Percentiles rank a stretch among this genome's conserved stretches.
Evolutionary conservation across 1,140 invertebrate species (phyloP).

Genomic region (Drosophila serrata): DNA sequence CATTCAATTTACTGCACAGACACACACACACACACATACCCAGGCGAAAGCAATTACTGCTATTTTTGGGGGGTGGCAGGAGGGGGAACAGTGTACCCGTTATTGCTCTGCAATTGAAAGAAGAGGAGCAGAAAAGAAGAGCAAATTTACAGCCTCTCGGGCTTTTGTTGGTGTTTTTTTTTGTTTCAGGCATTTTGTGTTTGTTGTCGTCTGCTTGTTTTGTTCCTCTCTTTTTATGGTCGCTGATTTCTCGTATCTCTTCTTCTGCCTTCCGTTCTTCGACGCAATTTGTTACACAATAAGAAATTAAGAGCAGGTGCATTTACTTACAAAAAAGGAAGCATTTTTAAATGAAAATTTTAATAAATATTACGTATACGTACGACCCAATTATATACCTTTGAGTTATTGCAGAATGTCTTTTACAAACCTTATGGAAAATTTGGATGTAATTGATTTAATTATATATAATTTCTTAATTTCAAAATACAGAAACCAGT

Average conservation of each 20-base stretch:
- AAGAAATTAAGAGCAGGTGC: constrained; percentile 48
- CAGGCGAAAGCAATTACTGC: constrained; percentile 72
- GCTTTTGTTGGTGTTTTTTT: constrained; percentile 9
- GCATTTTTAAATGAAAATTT: not conserved
- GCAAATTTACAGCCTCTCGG: constrained; percentile 48
- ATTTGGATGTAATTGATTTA: not conserved
- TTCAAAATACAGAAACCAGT: not conserved
- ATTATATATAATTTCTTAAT: not conserved
- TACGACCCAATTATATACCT: not conserved
- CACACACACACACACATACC: constrained; percentile 4
- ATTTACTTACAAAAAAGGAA: constrained; percentile 11
- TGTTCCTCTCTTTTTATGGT: constrained; percentile 61
- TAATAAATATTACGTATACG: not conserved
- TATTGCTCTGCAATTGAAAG: constrained; percentile 78
- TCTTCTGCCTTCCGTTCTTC: constrained; percentile 40
- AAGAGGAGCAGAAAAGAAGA: constrained; percentile 38
- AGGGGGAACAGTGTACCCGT: constrained; percentile 26
- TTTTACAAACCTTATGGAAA: not conserved
- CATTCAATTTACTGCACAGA: constrained; percentile 78
- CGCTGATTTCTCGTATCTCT: constrained; percentile 43
- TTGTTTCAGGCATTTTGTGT: constrained; percentile 39
- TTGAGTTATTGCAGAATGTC: not conserved
- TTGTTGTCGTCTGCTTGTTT: constrained; percentile 69
- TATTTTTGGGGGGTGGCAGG: constrained; percentile 47
- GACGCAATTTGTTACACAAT: constrained; percentile 80